Conservation (phyloP, 2,797 vertebrate species). For the Alca torda region DNA sequence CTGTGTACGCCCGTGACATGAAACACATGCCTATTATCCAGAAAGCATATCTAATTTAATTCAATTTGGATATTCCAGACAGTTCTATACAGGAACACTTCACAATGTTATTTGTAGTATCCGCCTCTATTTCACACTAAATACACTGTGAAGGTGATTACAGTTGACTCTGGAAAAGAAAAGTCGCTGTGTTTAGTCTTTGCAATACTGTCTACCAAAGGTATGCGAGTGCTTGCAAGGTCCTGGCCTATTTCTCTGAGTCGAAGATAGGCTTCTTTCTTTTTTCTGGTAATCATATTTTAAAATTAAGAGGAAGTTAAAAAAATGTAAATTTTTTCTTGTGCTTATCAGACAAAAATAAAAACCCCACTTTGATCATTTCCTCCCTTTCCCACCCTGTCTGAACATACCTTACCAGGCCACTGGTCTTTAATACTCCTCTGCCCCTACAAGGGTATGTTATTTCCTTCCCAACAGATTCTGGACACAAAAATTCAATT, state of each 20-base stretch:
- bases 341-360: not conserved
- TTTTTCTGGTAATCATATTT: not conserved
- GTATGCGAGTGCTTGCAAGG: not conserved
- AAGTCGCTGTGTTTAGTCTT: not conserved
- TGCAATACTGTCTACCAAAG: not conserved
- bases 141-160: not conserved
- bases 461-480: not conserved
- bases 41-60: conserved; percentile 6
- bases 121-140: not conserved
- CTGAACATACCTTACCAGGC: not conserved
- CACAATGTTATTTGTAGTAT: not conserved
- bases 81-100: not conserved
- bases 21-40: not conserved
- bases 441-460: not conserved
- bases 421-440: not conserved
- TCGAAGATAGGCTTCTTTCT: not conserved
- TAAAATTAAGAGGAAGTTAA: not conserved
- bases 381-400: not conserved
- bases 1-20: not conserved
- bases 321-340: not conserved
- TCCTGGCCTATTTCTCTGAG: not conserved
- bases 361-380: not conserved
- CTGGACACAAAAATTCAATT: not conserved
- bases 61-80: not conserved
- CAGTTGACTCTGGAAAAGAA: not conserved